A percentile compares a stretch with the other conserved stretches of the same genome.
These are phyloP conservation scores for Pycnomerus fuliginosus DNA, from an alignment of 2,888 invertebrate genomes.

Conservation along the genomic window DNA sequence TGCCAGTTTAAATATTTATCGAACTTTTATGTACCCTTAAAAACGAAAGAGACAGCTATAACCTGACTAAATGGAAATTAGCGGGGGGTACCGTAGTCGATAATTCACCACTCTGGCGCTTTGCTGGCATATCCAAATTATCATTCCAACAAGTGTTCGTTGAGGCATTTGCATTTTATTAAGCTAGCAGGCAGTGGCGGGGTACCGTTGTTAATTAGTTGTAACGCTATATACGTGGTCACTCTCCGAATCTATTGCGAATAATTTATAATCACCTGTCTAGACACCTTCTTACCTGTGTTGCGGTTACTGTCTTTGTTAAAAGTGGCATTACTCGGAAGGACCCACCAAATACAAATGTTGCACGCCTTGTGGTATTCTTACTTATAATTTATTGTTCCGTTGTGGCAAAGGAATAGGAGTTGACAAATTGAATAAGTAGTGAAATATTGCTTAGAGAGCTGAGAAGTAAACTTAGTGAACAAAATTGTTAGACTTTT, in stretches of 20 bases:
- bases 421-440: conserved; percentile 17
- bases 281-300: no score
- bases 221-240: conserved; percentile 23
- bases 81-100: no score
- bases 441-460: conserved; percentile 13
- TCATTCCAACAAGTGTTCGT: conserved; percentile 43
- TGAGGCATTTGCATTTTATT: conserved; percentile 37
- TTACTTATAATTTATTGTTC: conserved; percentile 9
- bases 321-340: conserved; percentile 6
- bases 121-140: conserved; percentile 48
- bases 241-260: conserved; percentile 18
- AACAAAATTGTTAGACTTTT: no score
- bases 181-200: conserved; percentile 30
- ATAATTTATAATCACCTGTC: conserved; percentile 13
- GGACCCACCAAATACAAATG: conserved; percentile 5
- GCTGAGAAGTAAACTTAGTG: no score
- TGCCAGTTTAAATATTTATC: no score
- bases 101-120: conserved; percentile 48
- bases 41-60: no score
- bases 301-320: conserved; percentile 7
- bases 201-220: conserved; percentile 34
- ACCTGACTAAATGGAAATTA: no score
- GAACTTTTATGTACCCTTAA: no score
- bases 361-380: conserved; percentile 9
- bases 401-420: conserved; percentile 1